These are phyloP conservation scores for Volucella inflata DNA, from an alignment of 2,888 invertebrate genomes.

Conservation along the genomic window DNA sequence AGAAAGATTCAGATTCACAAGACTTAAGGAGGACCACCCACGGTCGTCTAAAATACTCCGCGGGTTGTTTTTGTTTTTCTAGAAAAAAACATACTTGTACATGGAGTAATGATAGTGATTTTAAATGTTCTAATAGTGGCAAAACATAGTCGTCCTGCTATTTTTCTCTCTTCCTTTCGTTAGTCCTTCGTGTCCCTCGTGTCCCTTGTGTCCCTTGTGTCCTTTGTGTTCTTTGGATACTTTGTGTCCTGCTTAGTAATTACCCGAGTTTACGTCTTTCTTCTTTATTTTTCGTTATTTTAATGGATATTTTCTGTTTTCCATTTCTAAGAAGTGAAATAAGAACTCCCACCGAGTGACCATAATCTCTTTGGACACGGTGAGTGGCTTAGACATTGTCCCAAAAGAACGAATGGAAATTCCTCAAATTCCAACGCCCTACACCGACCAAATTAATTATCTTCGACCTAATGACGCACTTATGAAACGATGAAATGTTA, in stretches of 20 bases:
- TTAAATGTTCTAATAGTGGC: conserved; percentile 58
- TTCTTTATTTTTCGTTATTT: conserved; percentile 17
- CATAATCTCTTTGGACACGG: conserved; percentile 67
- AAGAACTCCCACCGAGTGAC: conserved; percentile 65
- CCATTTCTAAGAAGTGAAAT: conserved; percentile 55
- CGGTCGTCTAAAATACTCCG: conserved; percentile 49
- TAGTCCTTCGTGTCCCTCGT: conserved; percentile 38
- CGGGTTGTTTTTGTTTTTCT: conserved; percentile 26
- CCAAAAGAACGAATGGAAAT: conserved; percentile 40
- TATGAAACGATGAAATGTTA: conserved; percentile 63
- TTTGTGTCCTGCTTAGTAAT: conserved; percentile 68
- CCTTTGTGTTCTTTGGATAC: conserved; percentile 43
- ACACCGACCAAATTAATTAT: conserved; percentile 58
- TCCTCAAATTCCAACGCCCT: conserved; percentile 34
- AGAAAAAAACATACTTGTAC: conserved; percentile 1
- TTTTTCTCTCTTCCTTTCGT: conserved; percentile 17
- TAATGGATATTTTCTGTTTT: conserved; percentile 13
- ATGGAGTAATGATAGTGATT: conserved; percentile 21
- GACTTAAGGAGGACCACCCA: conserved; percentile 56
- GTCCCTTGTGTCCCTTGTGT: neutral
- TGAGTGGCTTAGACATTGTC: conserved; percentile 52
- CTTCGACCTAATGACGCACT: conserved; percentile 72
- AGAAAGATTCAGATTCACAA: neutral
- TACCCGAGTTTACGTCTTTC: conserved; percentile 34
- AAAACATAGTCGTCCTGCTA: conserved; percentile 56